Evolutionary conservation across 2,888 invertebrate species (phyloP).

Genomic region (Ceramica pisi): DNA sequence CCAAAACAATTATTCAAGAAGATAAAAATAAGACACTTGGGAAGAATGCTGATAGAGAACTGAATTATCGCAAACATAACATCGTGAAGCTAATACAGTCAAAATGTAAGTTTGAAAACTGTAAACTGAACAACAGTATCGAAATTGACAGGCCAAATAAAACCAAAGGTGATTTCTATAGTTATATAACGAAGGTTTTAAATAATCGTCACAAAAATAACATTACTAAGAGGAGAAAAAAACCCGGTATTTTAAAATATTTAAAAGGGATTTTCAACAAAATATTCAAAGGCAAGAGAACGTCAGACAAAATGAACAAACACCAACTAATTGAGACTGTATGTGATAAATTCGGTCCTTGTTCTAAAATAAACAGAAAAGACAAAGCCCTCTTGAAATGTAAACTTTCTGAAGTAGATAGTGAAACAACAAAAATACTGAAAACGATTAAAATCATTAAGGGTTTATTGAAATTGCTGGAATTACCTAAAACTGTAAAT

Average conservation of each 20-base stretch:
- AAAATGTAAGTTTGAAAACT: constrained; percentile 47
- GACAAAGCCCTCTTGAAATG: constrained; percentile 69
- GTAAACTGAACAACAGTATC: constrained; percentile 18
- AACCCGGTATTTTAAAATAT: constrained; percentile 71
- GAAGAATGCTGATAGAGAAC: constrained; percentile 57
- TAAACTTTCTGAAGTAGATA: constrained; percentile 76
- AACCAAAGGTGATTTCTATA: constrained; percentile 59
- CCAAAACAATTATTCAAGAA: constrained; percentile 14
- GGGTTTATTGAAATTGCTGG: constrained; percentile 74
- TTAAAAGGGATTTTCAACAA: constrained; percentile 78
- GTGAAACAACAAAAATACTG: constrained; percentile 76
- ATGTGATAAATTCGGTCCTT: constrained; percentile 76
- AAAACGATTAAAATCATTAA: constrained; percentile 79
- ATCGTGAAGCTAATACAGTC: constrained; percentile 60
- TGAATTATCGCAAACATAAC: constrained; percentile 62
- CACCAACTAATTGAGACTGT: constrained; percentile 73
- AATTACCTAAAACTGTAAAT: constrained; percentile 58
- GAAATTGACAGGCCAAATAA: constrained; percentile 25
- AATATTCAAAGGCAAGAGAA: constrained; percentile 67
- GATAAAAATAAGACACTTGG: constrained; percentile 37
- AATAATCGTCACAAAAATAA: constrained; percentile 60
- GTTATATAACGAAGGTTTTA: constrained; percentile 59
- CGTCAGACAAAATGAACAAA: constrained; percentile 62
- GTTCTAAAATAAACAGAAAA: constrained; percentile 66
- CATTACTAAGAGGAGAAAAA: constrained; percentile 61